Base-by-base conservation (phyloP, 2,888 invertebrate genomes). In the Mimumesa dahlbomi region DNA sequence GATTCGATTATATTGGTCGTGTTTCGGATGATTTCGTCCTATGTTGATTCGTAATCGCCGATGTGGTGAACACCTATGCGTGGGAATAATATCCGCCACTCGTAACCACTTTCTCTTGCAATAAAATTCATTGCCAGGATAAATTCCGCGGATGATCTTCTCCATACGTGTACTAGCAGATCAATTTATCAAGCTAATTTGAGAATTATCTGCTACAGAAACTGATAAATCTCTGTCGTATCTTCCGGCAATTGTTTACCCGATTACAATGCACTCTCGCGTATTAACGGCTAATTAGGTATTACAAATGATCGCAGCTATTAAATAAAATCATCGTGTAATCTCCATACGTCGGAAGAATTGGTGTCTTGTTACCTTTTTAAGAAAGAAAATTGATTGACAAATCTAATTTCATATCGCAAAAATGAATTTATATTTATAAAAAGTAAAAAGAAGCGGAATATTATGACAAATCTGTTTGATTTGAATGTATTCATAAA, bases 181-280 rank as follows among this genome's bases (percentile, higher is more conserved):
- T 49, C 67, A 61, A 67, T 71, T 67, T 62, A 58, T 62, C 53
- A 25, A 34, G 2, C 40, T 61, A 53, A 57, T 67, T 53, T 40
- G 49, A 25, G 14, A 48, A 48, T 36, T n/a, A 53, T 36, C 53
- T 31, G 18, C 18, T 19, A 16, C 16, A 34, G 43, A 49, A 49
- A 29, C 7, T 16, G 36, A 34, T 19, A 18, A 42, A 16, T 45
- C 16, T 16, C 11, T 2, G 14, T 5, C n/a, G 9, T 9, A 31
- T 53, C 21, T 54, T 69, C 43, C 53, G 29, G 19, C 42, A n/a
- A 45, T 22, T 50, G n/a, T n/a, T n/a, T n/a, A n/a, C n/a, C n/a
- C n/a, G n/a, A n/a, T n/a, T n/a, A n/a, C n/a, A n/a, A n/a, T n/a
- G n/a, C 1, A 40, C 25, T 21, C 19, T 21, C 21, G 34, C 19